A percentile compares a stretch with the other conserved stretches of the same genome.
Conservation (phyloP, 2,113 vertebrate genomes). For the Carassius gibelio region DNA sequence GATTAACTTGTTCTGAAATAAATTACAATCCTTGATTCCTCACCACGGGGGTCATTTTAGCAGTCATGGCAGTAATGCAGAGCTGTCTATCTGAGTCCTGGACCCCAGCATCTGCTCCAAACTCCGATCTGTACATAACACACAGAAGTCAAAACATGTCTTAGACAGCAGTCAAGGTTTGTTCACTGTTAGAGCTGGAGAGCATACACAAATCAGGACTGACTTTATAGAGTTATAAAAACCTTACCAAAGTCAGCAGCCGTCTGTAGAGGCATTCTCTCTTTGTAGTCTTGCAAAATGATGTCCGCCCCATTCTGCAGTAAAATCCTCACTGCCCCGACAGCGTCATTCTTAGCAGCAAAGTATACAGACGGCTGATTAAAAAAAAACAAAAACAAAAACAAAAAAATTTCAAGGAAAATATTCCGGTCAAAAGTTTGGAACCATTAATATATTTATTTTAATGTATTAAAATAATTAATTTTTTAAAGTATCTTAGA, state of each 20-base stretch:
- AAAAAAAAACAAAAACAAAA: too few species aligned
- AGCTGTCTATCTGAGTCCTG: conserved; percentile 71
- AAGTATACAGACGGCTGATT: conserved; percentile 54
- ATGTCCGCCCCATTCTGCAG: conserved; percentile 64
- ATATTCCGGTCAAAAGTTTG: background rate
- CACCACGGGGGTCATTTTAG: conserved; percentile 71
- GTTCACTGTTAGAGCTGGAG: background rate
- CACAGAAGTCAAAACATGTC: conserved; percentile 1
- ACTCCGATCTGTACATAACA: conserved; percentile 64
- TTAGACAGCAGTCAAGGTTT: background rate
- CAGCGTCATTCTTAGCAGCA: conserved; percentile 70
- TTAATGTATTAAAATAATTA: background rate
- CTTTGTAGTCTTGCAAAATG: conserved; percentile 65
- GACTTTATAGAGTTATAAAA: conserved; percentile 5
- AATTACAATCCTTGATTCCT: background rate
- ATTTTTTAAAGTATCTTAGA: background rate
- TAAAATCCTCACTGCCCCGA: conserved; percentile 59
- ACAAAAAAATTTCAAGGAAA: too few species aligned
- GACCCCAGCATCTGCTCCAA: conserved; percentile 67
- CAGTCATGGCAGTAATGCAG: conserved; percentile 74
- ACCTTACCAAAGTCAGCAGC: conserved; percentile 67
- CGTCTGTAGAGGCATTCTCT: conserved; percentile 70
- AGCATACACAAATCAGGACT: background rate
- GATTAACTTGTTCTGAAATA: background rate
- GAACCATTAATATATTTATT: background rate